Evolutionary conservation across 1,140 invertebrate species (phyloP).

Genomic region (Solenopsis fugax): DNA sequence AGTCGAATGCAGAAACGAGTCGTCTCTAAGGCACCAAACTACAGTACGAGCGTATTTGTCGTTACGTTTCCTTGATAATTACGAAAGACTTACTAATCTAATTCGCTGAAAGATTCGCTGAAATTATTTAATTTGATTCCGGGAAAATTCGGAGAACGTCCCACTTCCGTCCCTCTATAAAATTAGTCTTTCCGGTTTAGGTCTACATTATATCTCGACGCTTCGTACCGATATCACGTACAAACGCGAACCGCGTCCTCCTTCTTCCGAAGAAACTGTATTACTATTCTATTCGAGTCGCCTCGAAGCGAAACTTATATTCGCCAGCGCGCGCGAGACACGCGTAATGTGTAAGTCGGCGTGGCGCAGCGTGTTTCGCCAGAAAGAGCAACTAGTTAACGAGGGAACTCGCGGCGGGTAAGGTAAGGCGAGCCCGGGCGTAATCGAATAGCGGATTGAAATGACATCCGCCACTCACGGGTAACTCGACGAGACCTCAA

Average conservation of each 20-base stretch:
- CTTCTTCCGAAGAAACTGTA: not conserved
- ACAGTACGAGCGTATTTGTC: not conserved
- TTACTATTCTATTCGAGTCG: constrained; percentile 35
- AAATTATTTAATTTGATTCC: not conserved
- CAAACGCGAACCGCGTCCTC: not conserved
- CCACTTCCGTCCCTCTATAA: too few species aligned
- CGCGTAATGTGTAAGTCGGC: constrained; percentile 41
- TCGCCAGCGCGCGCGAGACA: not conserved
- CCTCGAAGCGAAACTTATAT: constrained; percentile 33
- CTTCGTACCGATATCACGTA: constrained; percentile 30
- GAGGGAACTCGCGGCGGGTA: constrained; percentile 61
- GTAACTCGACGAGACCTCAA: constrained; percentile 76
- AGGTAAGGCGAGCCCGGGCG: constrained; percentile 66
- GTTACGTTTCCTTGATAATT: not conserved
- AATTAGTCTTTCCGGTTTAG: constrained; percentile 18
- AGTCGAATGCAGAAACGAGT: constrained; percentile 8
- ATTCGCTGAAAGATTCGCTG: not conserved
- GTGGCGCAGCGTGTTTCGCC: constrained; percentile 16
- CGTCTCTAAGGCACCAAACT: not conserved
- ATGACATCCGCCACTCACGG: constrained; percentile 77
- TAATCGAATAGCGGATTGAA: constrained; percentile 79
- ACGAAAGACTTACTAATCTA: not conserved
- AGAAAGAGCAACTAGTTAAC: constrained; percentile 74
- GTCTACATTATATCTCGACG: constrained; percentile 2
- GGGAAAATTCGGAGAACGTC: not conserved